These are phyloP conservation scores for Deroptyus accipitrinus DNA, from an alignment of 2,113 vertebrate species.

Conservation along the genomic window DNA sequence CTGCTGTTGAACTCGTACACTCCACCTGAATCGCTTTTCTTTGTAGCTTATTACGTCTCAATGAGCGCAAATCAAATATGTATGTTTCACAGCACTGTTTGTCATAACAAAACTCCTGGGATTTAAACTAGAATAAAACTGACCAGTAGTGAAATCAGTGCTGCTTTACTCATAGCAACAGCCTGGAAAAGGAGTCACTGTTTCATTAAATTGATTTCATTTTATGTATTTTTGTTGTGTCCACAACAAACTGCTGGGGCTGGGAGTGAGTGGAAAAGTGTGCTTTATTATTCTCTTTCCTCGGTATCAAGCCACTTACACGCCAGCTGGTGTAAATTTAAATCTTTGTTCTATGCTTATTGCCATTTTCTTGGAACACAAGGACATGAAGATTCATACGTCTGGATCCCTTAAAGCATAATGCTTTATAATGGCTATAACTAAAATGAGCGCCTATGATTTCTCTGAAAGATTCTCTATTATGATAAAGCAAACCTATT, in stretches of 20 bases:
- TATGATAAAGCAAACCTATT: background rate
- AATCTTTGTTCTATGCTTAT: conserved; percentile 35
- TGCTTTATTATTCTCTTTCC: background rate
- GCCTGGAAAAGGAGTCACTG: background rate
- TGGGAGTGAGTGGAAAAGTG: background rate
- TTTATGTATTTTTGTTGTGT: background rate
- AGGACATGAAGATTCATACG: background rate
- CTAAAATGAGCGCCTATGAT: background rate
- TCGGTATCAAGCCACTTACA: background rate
- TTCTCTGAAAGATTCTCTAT: background rate
- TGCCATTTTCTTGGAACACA: background rate
- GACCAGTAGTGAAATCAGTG: background rate
- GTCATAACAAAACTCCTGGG: background rate
- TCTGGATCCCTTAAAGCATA: background rate
- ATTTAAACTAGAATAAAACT: background rate
- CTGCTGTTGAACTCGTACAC: background rate
- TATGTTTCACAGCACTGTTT: background rate
- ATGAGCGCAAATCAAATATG: background rate
- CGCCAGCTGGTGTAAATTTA: background rate
- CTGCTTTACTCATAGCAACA: background rate
- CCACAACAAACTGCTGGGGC: background rate
- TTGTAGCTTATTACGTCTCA: background rate
- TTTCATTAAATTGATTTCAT: conserved; percentile 13
- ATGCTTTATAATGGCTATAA: background rate
- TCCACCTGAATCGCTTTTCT: background rate